Evolutionary conservation across 2,888 invertebrate species (phyloP), one percentile per base, ranked within the genome.

Genomic region (Xylota sylvarum): DNA sequence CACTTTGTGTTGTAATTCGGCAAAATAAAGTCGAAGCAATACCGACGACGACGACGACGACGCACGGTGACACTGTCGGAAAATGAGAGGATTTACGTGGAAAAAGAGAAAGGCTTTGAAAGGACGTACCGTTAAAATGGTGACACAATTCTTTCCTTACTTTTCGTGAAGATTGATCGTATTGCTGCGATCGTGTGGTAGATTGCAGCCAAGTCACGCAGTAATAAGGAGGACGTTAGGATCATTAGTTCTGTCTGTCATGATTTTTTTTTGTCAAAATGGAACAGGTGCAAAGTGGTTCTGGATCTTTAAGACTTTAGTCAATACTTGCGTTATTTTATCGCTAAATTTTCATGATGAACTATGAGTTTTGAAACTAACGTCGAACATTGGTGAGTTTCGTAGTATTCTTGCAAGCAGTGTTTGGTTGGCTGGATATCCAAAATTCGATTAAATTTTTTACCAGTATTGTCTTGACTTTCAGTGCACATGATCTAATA

Each of bases 31-130:
- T 50, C 60, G 67, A 50, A 60, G 40, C 67, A 27, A 14, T 17
- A 64, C 55, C 32, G 56, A 5, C 32, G 32, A 14, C 9, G 35
- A 35, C 2, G 35, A 17, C n/a, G 23, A 23, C 23, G 23, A 23
- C 23, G 23, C 23, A 2, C 23, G 23, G 23, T 23, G 23, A 23
- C 23, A 23, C 23, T 23, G 23, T 7, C 35, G 46, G n/a, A 46
- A 19, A 40, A 30, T 43, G 9, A 77, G 56, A 69, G 60, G 69
- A 78, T 37, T 50, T 37, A 37, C 50, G 10, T 32, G 30, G 78
- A 60, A 69, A 69, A 78, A 78, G 78, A 78, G 78, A 78, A 78
- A 76, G 74, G 74, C 64, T 43, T 52, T 46, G 46, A 46, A 65
- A 60, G 77, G 69, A 60, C 19, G 60, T 78, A 78, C 78, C 78